A percentile compares a stretch with the other conserved stretches of the same genome.
phyloP scores from a whole-genome alignment of 2,113 vertebrate genomes.

The Microcebus tavaratra region DNA sequence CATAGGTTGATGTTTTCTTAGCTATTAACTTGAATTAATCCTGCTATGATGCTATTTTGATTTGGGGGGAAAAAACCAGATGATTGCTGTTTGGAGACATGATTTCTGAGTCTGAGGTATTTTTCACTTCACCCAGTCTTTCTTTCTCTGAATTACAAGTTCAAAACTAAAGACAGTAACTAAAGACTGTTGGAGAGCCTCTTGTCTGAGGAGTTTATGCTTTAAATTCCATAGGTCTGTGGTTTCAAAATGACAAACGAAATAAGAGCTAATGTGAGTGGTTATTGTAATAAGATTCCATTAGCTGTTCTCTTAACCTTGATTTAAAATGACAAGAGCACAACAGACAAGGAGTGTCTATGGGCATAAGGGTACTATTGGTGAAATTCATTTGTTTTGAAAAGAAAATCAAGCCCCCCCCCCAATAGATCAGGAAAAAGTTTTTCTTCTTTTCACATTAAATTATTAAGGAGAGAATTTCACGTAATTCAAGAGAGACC shows the following conservation, averaged over 20 bases:
- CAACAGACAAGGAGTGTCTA: background rate
- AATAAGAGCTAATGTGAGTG: conserved; percentile 16
- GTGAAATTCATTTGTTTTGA: background rate
- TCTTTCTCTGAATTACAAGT: background rate
- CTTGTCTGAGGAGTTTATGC: background rate
- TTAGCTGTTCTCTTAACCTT: background rate
- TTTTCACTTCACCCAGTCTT: background rate
- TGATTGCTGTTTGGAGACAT: background rate
- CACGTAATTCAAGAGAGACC: background rate
- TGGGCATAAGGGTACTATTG: background rate
- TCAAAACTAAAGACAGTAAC: background rate
- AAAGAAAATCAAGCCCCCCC: conserved; percentile 19
- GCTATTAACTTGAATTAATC: conserved; percentile 17
- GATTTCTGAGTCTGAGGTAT: background rate
- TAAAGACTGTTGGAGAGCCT: background rate
- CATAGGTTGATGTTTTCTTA: conserved; percentile 60
- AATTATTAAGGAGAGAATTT: conserved; percentile 52
- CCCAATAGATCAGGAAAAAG: background rate
- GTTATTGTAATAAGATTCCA: background rate
- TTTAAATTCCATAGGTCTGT: conserved; percentile 38
- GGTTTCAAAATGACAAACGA: background rate
- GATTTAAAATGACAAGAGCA: background rate
- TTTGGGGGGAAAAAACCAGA: background rate
- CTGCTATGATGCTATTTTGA: conserved; percentile 30
- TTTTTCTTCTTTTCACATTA: background rate